These are phyloP conservation scores for Notocelia uddmanniana DNA, from an alignment of 2,888 invertebrate genomes.

Conservation along the genomic window DNA sequence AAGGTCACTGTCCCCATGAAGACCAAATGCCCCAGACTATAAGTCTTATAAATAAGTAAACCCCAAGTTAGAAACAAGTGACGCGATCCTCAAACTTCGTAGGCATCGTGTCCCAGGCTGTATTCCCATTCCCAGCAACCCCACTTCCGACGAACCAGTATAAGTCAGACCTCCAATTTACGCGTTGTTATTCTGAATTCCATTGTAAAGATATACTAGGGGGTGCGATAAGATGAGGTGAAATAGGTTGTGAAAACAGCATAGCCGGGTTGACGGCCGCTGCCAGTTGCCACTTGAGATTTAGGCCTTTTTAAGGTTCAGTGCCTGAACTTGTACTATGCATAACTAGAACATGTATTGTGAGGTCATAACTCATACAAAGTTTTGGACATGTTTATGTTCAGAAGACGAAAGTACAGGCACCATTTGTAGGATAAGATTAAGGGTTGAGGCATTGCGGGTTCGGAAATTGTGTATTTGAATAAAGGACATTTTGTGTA, in stretches of 20 bases:
- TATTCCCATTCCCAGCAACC: no score
- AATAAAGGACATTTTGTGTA: neutral
- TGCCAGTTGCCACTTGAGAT: slow-evolving; percentile 21
- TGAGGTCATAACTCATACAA: slow-evolving; percentile 32
- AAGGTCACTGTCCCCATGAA: slow-evolving; percentile 11
- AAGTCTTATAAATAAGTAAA: slow-evolving; percentile 14
- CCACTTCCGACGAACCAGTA: no score
- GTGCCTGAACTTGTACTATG: neutral
- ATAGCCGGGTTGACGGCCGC: neutral
- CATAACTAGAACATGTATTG: neutral
- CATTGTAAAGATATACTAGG: no score
- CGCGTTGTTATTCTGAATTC: no score
- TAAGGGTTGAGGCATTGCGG: neutral
- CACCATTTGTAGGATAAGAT: neutral
- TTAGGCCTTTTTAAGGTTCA: slow-evolving; percentile 29
- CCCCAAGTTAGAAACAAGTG: slow-evolving; percentile 31
- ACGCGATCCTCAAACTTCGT: slow-evolving; percentile 26
- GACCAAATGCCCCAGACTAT: slow-evolving; percentile 19
- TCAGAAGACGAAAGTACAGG: neutral
- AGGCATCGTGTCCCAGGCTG: neutral
- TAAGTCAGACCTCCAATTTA: no score
- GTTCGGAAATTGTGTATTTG: neutral
- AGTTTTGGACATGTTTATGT: slow-evolving; percentile 23
- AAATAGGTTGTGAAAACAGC: no score
- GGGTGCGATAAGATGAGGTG: no score